phyloP scores from a whole-genome alignment of 2,888 invertebrate genomes.

The Ophion costatus region DNA sequence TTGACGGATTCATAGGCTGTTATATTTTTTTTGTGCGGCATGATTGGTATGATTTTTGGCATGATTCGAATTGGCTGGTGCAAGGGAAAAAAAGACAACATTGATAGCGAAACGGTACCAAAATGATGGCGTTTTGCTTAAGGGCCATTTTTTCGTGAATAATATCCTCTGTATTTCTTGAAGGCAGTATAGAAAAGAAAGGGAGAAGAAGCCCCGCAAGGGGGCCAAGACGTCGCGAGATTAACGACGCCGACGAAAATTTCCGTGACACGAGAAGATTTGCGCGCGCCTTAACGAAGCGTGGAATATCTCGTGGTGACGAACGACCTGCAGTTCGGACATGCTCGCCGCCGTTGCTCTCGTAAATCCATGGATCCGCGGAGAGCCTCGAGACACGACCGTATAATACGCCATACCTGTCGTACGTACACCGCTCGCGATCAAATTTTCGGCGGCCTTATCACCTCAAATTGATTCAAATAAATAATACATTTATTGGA shows the following conservation, averaged over 20 bases:
- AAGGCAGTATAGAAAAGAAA: conserved; percentile 27
- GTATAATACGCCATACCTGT: conserved; percentile 15
- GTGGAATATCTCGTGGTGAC: conserved; percentile 65
- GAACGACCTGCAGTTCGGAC: conserved; percentile 42
- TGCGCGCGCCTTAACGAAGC: conserved; percentile 69
- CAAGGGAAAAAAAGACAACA: background rate
- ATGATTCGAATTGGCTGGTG: background rate
- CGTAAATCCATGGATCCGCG: conserved; percentile 60
- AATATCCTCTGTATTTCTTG: conserved; percentile 7
- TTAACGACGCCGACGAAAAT: conserved; percentile 61
- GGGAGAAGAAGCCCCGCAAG: conserved; percentile 29
- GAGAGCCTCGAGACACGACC: conserved; percentile 17
- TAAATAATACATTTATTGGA: too few species aligned
- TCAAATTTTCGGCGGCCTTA: conserved; percentile 42
- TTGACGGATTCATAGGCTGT: too few species aligned
- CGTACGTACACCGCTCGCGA: conserved; percentile 6
- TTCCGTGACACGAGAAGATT: conserved; percentile 59
- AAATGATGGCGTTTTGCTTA: background rate
- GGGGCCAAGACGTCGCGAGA: conserved; percentile 46
- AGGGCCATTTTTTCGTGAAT: conserved; percentile 13
- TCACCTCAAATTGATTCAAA: conserved; percentile 25
- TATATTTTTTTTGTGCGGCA: too few species aligned
- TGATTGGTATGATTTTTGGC: too few species aligned
- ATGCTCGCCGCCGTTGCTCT: conserved; percentile 28
- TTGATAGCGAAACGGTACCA: background rate